A percentile compares a stretch with the other conserved stretches of the same genome.
phyloP scores from a whole-genome alignment of 1,140 invertebrate genomes.

The Drosophila erecta region DNA sequence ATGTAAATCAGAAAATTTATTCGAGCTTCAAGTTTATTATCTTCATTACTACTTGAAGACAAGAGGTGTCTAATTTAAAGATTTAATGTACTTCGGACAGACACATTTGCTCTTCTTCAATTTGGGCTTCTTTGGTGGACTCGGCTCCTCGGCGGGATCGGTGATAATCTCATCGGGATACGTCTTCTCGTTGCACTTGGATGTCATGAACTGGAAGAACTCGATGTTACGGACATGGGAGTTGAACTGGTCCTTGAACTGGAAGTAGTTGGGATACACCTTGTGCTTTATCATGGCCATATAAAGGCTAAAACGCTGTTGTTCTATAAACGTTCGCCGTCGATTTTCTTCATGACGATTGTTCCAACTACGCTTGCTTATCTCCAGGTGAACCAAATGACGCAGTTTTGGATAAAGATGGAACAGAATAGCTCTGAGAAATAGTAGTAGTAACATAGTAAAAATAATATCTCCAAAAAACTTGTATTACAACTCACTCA shows the following conservation, averaged over 20 bases:
- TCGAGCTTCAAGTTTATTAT: not conserved
- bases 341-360: constrained; percentile 31
- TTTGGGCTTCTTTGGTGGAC: not conserved
- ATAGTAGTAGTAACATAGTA: too few species aligned
- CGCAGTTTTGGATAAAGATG: constrained; percentile 56
- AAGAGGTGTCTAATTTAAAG: constrained; percentile 11
- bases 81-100: constrained; percentile 60
- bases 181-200: constrained; percentile 58
- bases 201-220: constrained; percentile 67
- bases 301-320: constrained; percentile 70
- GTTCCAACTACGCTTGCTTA: constrained; percentile 61
- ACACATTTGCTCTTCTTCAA: constrained; percentile 52
- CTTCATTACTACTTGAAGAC: not conserved
- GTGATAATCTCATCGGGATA: constrained; percentile 13
- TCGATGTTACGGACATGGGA: constrained; percentile 68
- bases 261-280: constrained; percentile 74
- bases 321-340: constrained; percentile 52
- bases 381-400: constrained; percentile 27
- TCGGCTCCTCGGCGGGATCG: not conserved
- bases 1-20: too few species aligned
- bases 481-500: constrained; percentile 41
- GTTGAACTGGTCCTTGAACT: constrained; percentile 57
- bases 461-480: not conserved
- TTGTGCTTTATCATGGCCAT: constrained; percentile 72
- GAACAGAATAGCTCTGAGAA: constrained; percentile 44